Conservation (phyloP, 2,888 invertebrate species). For the Parnassius glacialis region DNA sequence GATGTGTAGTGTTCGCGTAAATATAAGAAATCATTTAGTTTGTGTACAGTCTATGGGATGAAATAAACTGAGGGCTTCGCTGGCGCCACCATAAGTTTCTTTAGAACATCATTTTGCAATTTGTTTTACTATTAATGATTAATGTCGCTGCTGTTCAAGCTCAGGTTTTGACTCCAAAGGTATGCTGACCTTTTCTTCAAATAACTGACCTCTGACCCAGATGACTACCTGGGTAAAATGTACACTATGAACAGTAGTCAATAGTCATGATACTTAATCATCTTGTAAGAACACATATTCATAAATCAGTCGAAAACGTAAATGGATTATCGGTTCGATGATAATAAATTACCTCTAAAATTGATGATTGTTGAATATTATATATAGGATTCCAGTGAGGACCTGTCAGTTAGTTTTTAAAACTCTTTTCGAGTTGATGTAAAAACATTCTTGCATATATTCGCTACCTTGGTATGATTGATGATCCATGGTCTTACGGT, state of each 20-base stretch:
- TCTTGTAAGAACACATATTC: not conserved
- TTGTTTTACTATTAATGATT: too few species aligned
- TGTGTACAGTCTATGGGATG: too few species aligned
- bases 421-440: not conserved
- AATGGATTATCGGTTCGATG: not conserved
- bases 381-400: slow-evolving; percentile 7
- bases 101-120: too few species aligned
- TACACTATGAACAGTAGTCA: slow-evolving; percentile 6
- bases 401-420: slow-evolving; percentile 5
- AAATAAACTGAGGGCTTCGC: too few species aligned
- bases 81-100: too few species aligned
- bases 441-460: slow-evolving; percentile 6
- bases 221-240: too few species aligned
- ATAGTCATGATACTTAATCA: slow-evolving; percentile 19
- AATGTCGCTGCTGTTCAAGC: too few species aligned
- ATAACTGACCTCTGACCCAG: slow-evolving; percentile 2
- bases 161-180: not conserved
- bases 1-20: too few species aligned
- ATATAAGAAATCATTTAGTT: too few species aligned
- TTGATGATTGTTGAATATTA: slow-evolving; percentile 23
- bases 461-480: slow-evolving; percentile 11
- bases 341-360: slow-evolving; percentile 19
- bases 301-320: slow-evolving; percentile 22
- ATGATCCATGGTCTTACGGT: not conserved
- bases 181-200: not conserved